phyloP scores from a whole-genome alignment of 2,888 invertebrate species.

The Sialis lutaria region DNA sequence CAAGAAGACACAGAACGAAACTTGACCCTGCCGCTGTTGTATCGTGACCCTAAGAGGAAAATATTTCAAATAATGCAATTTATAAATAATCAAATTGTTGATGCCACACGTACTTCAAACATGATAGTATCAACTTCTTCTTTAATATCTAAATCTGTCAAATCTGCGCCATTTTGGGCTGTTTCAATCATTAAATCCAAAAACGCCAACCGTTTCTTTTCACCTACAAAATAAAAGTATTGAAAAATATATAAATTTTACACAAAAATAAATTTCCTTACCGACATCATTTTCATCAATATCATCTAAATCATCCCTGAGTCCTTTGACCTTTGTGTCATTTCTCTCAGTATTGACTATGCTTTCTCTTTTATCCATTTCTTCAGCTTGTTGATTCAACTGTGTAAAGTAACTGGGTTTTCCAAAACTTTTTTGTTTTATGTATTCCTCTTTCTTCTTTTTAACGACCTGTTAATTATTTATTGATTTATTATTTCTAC shows the following conservation, averaged over 20 bases:
- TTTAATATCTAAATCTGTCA: constrained; percentile 61
- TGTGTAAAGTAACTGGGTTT: constrained; percentile 2
- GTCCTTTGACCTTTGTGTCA: constrained; percentile 23
- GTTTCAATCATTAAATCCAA: constrained; percentile 71
- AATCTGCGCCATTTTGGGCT: constrained; percentile 45
- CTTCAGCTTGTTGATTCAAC: constrained; percentile 9
- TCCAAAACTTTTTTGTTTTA: constrained; percentile 6
- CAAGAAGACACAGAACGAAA: constrained; percentile 63
- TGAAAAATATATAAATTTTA: neutral
- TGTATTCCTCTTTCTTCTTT: constrained; percentile 6
- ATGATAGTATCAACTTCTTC: constrained; percentile 76
- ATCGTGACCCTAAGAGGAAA: constrained; percentile 44
- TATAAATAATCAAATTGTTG: neutral
- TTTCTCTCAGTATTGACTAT: neutral
- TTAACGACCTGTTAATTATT: constrained; percentile 4
- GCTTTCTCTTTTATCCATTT: constrained; percentile 9
- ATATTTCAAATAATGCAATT: neutral
- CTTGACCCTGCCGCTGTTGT: constrained; percentile 70
- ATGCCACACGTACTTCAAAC: constrained; percentile 46
- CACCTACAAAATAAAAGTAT: constrained; percentile 20
- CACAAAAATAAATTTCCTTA: constrained; percentile 12
- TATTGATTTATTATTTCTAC: no score
- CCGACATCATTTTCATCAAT: constrained; percentile 61
- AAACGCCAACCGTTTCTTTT: constrained; percentile 72
- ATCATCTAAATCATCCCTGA: constrained; percentile 64